Evolutionary conservation across 2,797 vertebrate species (phyloP).

Genomic region (Ctenopoma multispine): DNA sequence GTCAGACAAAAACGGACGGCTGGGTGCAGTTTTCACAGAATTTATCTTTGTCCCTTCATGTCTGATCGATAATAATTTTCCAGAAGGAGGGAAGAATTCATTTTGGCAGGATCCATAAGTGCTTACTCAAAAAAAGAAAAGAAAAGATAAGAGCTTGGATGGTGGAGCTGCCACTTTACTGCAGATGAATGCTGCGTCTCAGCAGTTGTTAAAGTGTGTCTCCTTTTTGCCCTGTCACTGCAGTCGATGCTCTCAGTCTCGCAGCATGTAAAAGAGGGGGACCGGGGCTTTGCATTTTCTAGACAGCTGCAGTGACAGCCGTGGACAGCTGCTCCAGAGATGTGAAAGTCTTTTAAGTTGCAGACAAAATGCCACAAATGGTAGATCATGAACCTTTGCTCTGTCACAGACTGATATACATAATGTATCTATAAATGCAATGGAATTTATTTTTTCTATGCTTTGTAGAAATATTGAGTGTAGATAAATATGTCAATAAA

Average conservation of each 20-base stretch:
- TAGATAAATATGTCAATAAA: slow-evolving; percentile 72
- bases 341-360: slow-evolving; percentile 21
- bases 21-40: slow-evolving; percentile 9
- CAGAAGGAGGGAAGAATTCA: slow-evolving; percentile 24
- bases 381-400: slow-evolving; percentile 59
- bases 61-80: slow-evolving; percentile 31
- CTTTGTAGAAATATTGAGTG: slow-evolving; percentile 71
- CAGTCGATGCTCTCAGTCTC: slow-evolving; percentile 13
- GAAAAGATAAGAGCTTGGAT: slow-evolving; percentile 15
- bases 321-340: neutral
- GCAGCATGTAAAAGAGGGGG: slow-evolving; percentile 17
- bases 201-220: slow-evolving; percentile 6
- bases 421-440: slow-evolving; percentile 69
- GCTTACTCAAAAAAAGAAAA: slow-evolving; percentile 27
- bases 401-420: slow-evolving; percentile 57
- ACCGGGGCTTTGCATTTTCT: slow-evolving; percentile 3
- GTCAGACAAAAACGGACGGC: slow-evolving; percentile 8
- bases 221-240: slow-evolving; percentile 21
- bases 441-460: slow-evolving; percentile 82
- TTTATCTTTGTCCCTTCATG: slow-evolving; percentile 1
- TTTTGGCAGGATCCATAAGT: slow-evolving; percentile 19
- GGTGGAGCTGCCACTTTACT: slow-evolving; percentile 32
- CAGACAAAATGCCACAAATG: slow-evolving; percentile 44
- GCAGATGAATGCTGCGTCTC: slow-evolving; percentile 39
- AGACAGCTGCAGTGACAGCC: slow-evolving; percentile 21